Percentiles rank a stretch among this genome's conserved stretches.
phyloP scores from a whole-genome alignment of 2,113 vertebrate genomes.

The Heptranchias perlo region DNA sequence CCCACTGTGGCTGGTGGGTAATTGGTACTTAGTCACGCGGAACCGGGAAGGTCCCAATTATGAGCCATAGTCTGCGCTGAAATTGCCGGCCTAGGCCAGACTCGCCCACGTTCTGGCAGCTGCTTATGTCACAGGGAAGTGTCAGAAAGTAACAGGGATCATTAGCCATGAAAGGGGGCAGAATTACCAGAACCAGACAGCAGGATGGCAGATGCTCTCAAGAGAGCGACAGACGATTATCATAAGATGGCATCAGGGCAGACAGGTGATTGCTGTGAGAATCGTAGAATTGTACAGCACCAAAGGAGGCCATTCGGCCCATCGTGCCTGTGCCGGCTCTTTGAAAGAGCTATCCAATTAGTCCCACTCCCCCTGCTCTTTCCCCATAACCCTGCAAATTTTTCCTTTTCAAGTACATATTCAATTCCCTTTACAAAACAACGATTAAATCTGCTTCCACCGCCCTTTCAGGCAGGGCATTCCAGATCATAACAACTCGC shows the following conservation, averaged over 20 bases:
- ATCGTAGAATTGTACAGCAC: not conserved
- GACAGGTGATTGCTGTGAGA: not conserved
- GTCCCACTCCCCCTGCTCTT: not conserved
- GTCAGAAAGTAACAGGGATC: not conserved
- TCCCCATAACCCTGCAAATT: not conserved
- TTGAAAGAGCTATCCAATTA: too few species aligned
- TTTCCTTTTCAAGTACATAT: not conserved
- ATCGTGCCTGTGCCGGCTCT: too few species aligned
- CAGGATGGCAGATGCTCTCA: not conserved
- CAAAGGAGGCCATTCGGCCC: too few species aligned
- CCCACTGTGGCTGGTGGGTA: not conserved
- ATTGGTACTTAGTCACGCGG: not conserved
- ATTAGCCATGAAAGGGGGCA: not conserved
- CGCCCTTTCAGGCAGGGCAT: not conserved
- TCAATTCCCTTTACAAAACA: not conserved
- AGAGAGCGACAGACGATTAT: not conserved
- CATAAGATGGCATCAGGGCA: not conserved
- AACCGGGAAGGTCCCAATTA: not conserved
- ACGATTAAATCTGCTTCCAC: not conserved
- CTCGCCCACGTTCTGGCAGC: not conserved
- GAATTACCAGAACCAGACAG: not conserved
- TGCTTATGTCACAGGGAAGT: not conserved
- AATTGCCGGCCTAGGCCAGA: not conserved
- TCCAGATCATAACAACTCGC: too few species aligned
- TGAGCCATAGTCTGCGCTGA: not conserved